Evolutionary conservation across 2,113 vertebrate genomes (phyloP).

Genomic region (Sclerurus mexicanus): DNA sequence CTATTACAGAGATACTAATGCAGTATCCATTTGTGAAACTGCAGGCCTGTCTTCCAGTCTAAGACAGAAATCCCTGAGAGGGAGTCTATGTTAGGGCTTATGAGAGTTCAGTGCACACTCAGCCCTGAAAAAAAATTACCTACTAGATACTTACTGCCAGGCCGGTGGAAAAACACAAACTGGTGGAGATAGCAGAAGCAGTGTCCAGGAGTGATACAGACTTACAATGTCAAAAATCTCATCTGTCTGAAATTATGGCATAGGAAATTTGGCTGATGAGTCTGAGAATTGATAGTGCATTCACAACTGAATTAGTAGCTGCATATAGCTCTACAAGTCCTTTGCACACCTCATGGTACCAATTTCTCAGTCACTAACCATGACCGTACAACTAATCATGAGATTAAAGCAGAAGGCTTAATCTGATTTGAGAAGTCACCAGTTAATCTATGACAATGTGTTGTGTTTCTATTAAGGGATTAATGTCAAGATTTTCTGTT

Average conservation of each 20-base stretch:
- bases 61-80: neutral
- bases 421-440: neutral
- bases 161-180: neutral
- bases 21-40: neutral
- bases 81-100: neutral
- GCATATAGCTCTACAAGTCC: neutral
- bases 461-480: neutral
- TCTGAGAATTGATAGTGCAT: neutral
- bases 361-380: neutral
- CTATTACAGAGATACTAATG: neutral
- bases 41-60: neutral
- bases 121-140: neutral
- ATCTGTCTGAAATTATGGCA: rapidly evolving
- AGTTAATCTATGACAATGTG: neutral
- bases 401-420: neutral
- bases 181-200: neutral
- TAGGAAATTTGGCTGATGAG: neutral
- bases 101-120: neutral
- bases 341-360: neutral
- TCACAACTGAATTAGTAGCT: neutral
- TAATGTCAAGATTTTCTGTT: neutral
- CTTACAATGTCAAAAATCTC: neutral
- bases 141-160: neutral
- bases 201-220: neutral
- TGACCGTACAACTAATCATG: neutral